phyloP scores from a whole-genome alignment of 1,140 invertebrate genomes.

The Tyrophagus putrescentiae region DNA sequence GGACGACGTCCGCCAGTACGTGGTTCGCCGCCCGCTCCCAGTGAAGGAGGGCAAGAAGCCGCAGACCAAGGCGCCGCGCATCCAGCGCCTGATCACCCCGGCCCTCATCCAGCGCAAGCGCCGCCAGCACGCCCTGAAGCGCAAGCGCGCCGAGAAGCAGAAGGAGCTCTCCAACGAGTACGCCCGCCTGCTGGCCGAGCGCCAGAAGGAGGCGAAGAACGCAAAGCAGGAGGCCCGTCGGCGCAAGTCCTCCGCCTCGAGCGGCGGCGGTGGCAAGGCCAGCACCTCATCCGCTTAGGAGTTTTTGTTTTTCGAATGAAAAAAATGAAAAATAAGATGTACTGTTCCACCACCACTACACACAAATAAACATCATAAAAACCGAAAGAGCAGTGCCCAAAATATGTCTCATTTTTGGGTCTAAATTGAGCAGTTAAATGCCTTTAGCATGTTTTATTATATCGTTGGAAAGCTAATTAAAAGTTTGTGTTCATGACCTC shows the following conservation, averaged over 20 bases:
- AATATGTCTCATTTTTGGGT: too few relatives aligned
- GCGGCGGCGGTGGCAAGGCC: conserved; percentile 3
- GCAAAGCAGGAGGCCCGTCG: conserved; percentile 37
- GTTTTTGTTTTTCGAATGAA: background rate
- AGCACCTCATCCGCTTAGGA: conserved; percentile 16
- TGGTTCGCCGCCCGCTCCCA: conserved; percentile 8
- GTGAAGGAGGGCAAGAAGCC: conserved; percentile 27
- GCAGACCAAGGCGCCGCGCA: conserved; percentile 83
- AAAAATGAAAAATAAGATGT: background rate
- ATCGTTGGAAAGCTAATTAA: too few relatives aligned
- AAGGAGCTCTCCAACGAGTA: conserved; percentile 85
- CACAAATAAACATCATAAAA: too few relatives aligned
- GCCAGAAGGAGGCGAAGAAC: conserved; percentile 93
- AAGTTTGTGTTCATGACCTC: too few relatives aligned
- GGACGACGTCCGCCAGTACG: conserved; percentile 89
- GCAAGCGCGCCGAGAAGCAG: conserved; percentile 62
- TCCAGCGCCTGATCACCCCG: conserved; percentile 93
- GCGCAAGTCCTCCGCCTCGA: conserved; percentile 20
- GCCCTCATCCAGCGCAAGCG: conserved; percentile 81
- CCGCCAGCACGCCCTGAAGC: conserved; percentile 78
- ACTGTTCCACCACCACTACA: too few relatives aligned
- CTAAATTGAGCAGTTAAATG: too few relatives aligned
- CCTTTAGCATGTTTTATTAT: too few relatives aligned
- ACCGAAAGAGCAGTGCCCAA: too few relatives aligned
- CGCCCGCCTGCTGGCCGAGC: conserved; percentile 81